These are phyloP conservation scores for Troides helena DNA, from an alignment of 2,888 invertebrate genomes.

Conservation along the genomic window DNA sequence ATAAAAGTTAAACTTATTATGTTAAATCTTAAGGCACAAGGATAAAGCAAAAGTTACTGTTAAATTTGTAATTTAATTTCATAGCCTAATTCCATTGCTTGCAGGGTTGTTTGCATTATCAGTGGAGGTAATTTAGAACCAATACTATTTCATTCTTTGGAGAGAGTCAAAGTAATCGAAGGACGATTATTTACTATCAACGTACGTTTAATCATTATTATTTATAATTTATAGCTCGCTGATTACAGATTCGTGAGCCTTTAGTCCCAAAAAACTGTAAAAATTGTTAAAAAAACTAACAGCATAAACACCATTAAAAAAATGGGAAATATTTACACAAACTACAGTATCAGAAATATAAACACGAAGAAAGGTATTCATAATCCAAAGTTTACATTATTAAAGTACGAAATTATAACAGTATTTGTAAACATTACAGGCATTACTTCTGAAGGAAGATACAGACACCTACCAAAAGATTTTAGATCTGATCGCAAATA, in stretches of 20 bases:
- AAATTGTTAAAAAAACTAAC: too few relatives aligned
- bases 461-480: constrained; percentile 35
- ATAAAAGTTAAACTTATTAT: too few relatives aligned
- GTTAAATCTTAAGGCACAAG: too few relatives aligned
- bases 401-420: neutral
- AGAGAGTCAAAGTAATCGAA: constrained; percentile 49
- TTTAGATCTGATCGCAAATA: constrained; percentile 43
- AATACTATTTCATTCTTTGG: constrained; percentile 40
- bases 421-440: constrained; percentile 6
- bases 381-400: too few relatives aligned
- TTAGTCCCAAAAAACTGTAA: too few relatives aligned
- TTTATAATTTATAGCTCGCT: neutral
- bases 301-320: too few relatives aligned
- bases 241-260: too few relatives aligned
- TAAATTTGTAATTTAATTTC: too few relatives aligned
- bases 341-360: too few relatives aligned
- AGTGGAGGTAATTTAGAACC: constrained; percentile 51
- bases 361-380: too few relatives aligned
- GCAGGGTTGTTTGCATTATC: constrained; percentile 56
- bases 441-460: constrained; percentile 29
- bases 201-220: constrained; percentile 20
- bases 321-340: too few relatives aligned
- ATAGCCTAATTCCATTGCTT: constrained; percentile 19
- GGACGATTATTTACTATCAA: constrained; percentile 33
- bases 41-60: too few relatives aligned